phyloP scores from a whole-genome alignment of 2,888 invertebrate genomes.

The Dryobotodes eremita region DNA sequence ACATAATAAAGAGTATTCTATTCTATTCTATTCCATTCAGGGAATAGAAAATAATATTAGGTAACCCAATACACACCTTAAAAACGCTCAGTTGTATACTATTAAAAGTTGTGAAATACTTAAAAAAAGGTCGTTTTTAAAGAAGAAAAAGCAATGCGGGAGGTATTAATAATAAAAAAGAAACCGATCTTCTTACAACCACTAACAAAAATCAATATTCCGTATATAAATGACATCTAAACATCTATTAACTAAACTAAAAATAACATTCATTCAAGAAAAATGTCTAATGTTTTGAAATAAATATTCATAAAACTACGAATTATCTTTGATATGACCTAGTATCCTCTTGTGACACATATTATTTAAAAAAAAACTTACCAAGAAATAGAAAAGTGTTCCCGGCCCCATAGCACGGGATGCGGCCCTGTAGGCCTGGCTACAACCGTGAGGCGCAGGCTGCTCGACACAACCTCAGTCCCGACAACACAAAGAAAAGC shows the following conservation, averaged over 20 bases:
- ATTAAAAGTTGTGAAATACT: slow-evolving; percentile 32
- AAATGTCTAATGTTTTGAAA: slow-evolving; percentile 21
- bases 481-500: slow-evolving; percentile 78
- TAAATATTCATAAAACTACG: slow-evolving; percentile 28
- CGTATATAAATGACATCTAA: slow-evolving; percentile 14
- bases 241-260: slow-evolving; percentile 10
- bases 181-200: background rate
- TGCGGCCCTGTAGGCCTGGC: slow-evolving; percentile 79
- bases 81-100: background rate
- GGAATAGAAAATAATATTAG: slow-evolving; percentile 39
- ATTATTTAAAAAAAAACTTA: slow-evolving; percentile 73
- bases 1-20: too few relatives aligned
- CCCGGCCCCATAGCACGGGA: slow-evolving; percentile 89
- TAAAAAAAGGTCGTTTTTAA: background rate
- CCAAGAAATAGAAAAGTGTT: slow-evolving; percentile 83
- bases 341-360: background rate
- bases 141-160: background rate
- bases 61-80: slow-evolving; percentile 37
- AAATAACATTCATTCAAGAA: slow-evolving; percentile 16
- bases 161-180: background rate
- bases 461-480: slow-evolving; percentile 69
- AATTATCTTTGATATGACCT: slow-evolving; percentile 6
- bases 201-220: slow-evolving; percentile 27
- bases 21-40: too few relatives aligned
- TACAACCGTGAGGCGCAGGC: slow-evolving; percentile 66